phyloP scores from a whole-genome alignment of 2,113 vertebrate species.

The Prochilodus magdalenae region DNA sequence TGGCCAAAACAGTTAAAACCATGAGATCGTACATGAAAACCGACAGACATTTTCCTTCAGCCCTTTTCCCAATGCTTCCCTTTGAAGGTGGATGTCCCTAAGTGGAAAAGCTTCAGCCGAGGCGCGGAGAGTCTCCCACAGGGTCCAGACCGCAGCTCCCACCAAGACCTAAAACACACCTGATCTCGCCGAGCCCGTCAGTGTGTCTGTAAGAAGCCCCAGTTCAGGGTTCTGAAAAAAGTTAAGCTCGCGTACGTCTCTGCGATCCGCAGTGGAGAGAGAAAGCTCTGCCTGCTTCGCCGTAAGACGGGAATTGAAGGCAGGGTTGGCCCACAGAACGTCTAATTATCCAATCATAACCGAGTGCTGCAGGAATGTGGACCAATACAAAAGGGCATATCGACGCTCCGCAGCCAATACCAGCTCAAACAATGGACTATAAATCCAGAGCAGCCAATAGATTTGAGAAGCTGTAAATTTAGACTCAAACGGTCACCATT shows the following conservation, averaged over 20 bases:
- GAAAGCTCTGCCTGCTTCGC: not conserved
- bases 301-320: not conserved
- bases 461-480: not conserved
- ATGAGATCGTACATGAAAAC: no score
- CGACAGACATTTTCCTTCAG: no score
- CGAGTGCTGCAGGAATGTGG: not conserved
- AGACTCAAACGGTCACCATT: not conserved
- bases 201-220: not conserved
- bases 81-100: no score
- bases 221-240: no score
- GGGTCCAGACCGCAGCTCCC: not conserved
- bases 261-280: not conserved
- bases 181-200: not conserved
- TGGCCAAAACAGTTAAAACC: not conserved
- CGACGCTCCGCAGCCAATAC: not conserved
- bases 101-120: no score
- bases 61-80: no score
- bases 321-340: not conserved
- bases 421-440: not conserved
- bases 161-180: not conserved
- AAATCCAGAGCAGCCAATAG: not conserved
- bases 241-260: no score
- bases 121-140: not conserved
- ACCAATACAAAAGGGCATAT: not conserved
- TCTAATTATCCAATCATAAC: constrained; percentile 8